Conservation (phyloP, 2,113 vertebrate species). For the Pteropus alecto region DNA sequence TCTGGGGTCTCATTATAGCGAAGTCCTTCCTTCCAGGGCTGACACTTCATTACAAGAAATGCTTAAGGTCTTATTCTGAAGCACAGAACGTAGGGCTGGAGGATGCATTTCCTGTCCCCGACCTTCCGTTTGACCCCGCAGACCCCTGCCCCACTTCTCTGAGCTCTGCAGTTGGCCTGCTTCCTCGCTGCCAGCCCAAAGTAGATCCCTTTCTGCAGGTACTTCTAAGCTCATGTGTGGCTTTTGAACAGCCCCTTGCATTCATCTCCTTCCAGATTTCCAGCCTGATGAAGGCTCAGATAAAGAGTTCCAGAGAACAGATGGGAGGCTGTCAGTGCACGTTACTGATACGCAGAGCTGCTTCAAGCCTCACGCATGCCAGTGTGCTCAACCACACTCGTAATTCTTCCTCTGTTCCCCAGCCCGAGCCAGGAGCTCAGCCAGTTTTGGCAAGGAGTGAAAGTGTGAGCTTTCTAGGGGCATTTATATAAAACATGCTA, state of each 20-base stretch:
- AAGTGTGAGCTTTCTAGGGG: conserved; percentile 68
- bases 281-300: conserved; percentile 41
- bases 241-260: neutral
- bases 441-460: conserved; percentile 65
- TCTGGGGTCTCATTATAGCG: neutral
- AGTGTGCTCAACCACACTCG: conserved; percentile 49
- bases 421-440: conserved; percentile 66
- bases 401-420: conserved; percentile 72
- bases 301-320: conserved; percentile 72
- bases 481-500: conserved; percentile 65
- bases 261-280: conserved; percentile 67
- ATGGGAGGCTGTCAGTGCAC: conserved; percentile 74
- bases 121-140: neutral
- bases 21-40: neutral
- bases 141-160: neutral
- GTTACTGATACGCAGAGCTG: conserved; percentile 67
- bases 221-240: neutral
- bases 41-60: neutral
- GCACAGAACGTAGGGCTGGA: neutral
- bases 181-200: neutral
- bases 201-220: neutral
- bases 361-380: conserved; percentile 47
- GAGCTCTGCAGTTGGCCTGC: neutral
- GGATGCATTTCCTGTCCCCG: neutral
- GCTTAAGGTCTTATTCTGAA: neutral